Evolutionary conservation across 2,113 vertebrate genomes (phyloP).

Genomic region (Lepisosteus oculatus): DNA sequence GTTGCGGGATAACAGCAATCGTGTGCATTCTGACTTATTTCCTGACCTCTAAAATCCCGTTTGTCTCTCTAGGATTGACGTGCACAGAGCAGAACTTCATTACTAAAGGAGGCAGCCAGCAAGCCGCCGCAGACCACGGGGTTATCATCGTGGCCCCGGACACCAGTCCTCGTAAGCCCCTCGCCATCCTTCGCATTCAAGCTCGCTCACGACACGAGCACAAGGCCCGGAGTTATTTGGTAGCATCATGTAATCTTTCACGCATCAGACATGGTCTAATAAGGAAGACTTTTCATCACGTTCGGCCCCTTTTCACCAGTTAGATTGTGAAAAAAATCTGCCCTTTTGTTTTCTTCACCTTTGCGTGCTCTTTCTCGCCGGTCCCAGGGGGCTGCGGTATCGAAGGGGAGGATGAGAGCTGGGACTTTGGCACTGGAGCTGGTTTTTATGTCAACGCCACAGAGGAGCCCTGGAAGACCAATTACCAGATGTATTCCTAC

Average conservation of each 20-base stretch:
- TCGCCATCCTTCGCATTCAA: neutral
- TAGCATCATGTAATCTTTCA: too few relatives aligned
- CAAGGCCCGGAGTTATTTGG: too few relatives aligned
- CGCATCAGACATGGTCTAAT: too few relatives aligned
- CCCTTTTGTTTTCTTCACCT: neutral
- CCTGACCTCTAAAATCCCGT: neutral
- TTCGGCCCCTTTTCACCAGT: neutral
- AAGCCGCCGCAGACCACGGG: conserved; percentile 80
- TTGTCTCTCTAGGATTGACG: conserved; percentile 73
- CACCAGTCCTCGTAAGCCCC: conserved; percentile 86
- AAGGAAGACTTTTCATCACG: neutral
- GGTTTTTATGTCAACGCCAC: conserved; percentile 92
- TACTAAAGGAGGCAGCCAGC: conserved; percentile 85
- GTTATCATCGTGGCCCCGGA: conserved; percentile 84
- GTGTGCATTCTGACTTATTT: too few relatives aligned
- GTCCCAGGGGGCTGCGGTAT: conserved; percentile 85
- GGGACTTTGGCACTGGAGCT: conserved; percentile 94
- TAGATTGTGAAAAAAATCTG: too few relatives aligned
- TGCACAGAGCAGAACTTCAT: conserved; percentile 97
- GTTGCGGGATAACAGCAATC: too few relatives aligned
- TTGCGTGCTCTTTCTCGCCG: neutral
- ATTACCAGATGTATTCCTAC: conserved; percentile 95
- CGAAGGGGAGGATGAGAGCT: conserved; percentile 91
- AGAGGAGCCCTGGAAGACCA: conserved; percentile 88
- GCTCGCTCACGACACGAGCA: neutral